Evolutionary conservation across 2,113 vertebrate genomes (phyloP), one percentile per base, ranked within the genome.

Genomic region (Murina feae): DNA sequence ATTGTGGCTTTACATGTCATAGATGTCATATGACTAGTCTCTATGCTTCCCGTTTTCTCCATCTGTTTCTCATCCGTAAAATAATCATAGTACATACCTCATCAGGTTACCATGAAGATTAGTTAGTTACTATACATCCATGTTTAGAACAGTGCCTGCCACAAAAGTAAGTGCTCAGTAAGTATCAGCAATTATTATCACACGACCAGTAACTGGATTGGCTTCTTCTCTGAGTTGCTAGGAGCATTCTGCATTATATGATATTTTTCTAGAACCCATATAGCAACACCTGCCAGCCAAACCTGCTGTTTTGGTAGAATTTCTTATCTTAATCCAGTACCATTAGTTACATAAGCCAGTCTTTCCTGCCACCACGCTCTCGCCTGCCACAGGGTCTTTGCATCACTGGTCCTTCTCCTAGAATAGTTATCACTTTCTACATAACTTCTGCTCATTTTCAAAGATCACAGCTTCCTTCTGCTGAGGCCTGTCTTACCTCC

Each of bases 41-140:
- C 49, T 74, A 1, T 42, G 76, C 2, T 63, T 21, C 18, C 28
- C 12, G 76, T 87, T 91, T 78, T 47, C 37, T 60, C 44, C 13
- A 55, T n/a, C 30, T 47, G 16, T 39, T 94, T 80, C 66, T 94
- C 20, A 68, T 85, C 35, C 93, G 39, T 51, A 47, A 90, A 95
- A 87, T 42, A 90, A 72, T 9, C 20, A 17, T 16, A 71, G 21
- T 25, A 78, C 21, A 9, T 66, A n/a, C 53, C 20, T 87, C 39
- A 58, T 78, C 42, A 95, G 37, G 23, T 35, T 20, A 32, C 35
- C 65, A 68, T 60, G 32, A 79, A 18, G 23, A 37, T 79, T 79
- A 78, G 18, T 65, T 82, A 80, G 42, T 72, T 78, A 71, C 42
- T 80, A 14, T 1, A 2, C 16, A 9, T 21, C 4, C 21, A 28